A percentile compares a stretch with the other conserved stretches of the same genome.
Evolutionary conservation across 2,113 vertebrate species (phyloP).

Genomic region (Bambusicola thoracicus): DNA sequence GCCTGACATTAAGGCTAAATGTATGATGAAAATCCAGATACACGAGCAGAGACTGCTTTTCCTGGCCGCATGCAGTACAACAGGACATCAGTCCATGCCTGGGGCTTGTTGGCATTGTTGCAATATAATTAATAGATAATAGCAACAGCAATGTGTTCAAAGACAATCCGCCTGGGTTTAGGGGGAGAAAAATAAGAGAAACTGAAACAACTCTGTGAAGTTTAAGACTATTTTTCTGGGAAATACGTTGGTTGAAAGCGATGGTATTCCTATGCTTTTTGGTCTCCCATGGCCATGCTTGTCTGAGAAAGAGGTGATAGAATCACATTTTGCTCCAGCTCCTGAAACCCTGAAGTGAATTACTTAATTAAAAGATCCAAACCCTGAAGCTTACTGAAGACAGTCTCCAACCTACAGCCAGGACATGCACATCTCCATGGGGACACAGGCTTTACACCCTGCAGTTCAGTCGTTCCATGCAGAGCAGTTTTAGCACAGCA

Average conservation of each 20-base stretch:
- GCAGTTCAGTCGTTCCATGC: not conserved
- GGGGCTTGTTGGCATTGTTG: not conserved
- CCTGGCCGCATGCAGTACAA: not conserved
- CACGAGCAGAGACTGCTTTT: not conserved
- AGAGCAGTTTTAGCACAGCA: not conserved
- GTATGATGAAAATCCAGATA: slow-evolving; percentile 3
- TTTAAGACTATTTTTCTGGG: not conserved
- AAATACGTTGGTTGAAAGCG: not conserved
- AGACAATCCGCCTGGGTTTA: not conserved
- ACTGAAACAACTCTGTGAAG: accelerated
- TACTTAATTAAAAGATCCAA: not conserved
- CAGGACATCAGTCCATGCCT: not conserved
- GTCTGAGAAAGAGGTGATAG: not conserved
- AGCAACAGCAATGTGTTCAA: not conserved
- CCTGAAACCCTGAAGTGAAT: not conserved
- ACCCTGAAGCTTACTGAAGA: not conserved
- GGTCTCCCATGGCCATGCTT: not conserved
- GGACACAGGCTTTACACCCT: not conserved
- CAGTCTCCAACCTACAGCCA: not conserved
- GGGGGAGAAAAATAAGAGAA: not conserved
- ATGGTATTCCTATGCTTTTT: not conserved
- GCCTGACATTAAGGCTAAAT: slow-evolving; percentile 9
- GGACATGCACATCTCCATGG: not conserved
- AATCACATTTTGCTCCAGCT: not conserved
- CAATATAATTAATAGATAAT: not conserved